These are phyloP conservation scores for Crossocerus cetratus DNA, from an alignment of 2,888 invertebrate species.

Conservation along the genomic window DNA sequence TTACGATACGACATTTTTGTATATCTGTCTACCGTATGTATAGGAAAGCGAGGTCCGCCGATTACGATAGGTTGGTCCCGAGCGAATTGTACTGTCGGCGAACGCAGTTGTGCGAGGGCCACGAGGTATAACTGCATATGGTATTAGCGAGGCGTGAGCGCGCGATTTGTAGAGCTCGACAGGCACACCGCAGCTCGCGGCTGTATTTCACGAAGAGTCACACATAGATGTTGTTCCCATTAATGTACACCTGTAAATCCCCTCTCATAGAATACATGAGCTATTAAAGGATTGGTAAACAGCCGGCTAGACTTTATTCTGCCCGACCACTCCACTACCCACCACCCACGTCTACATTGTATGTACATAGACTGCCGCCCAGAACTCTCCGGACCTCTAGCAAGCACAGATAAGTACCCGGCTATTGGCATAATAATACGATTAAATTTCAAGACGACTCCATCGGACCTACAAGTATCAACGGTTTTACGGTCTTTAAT, in stretches of 20 bases:
- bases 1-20: constrained; percentile 72
- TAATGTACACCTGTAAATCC: constrained; percentile 70
- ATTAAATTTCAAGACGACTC: too few relatives aligned
- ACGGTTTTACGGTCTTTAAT: too few relatives aligned
- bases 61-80: constrained; percentile 39
- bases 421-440: too few relatives aligned
- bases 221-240: constrained; percentile 65
- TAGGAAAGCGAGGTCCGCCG: constrained; percentile 52
- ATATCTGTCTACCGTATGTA: constrained; percentile 68
- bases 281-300: constrained; percentile 60
- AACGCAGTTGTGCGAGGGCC: too few relatives aligned
- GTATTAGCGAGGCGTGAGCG: constrained; percentile 31
- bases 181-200: constrained; percentile 31
- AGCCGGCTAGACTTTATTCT: constrained; percentile 28
- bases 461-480: too few relatives aligned
- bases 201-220: constrained; percentile 53
- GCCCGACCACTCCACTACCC: too few relatives aligned
- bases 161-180: constrained; percentile 48
- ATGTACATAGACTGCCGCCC: too few relatives aligned
- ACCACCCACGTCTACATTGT: too few relatives aligned
- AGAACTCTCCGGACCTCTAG: too few relatives aligned
- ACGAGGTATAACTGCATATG: constrained; percentile 47
- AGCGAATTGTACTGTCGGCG: too few relatives aligned
- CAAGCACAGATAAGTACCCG: too few relatives aligned
- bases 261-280: constrained; percentile 65